These are phyloP conservation scores for Clinocottus analis DNA, from an alignment of 2,113 vertebrate species.

Conservation along the genomic window DNA sequence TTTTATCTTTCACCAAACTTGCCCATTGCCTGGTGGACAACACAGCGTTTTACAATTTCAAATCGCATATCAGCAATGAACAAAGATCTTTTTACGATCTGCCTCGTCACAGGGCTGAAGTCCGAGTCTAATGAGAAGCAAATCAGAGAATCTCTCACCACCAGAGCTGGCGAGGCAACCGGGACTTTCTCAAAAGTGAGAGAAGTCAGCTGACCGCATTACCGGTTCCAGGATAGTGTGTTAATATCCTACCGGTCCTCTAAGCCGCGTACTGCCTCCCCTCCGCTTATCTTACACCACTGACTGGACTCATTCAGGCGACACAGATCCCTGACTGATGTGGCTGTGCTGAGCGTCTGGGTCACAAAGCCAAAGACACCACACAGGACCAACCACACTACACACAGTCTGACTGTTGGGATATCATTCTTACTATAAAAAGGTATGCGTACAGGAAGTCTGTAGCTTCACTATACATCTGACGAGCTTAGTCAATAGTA, in stretches of 20 bases:
- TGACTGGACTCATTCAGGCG: constrained; percentile 51
- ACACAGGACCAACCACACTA: constrained; percentile 8
- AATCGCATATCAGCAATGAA: background rate
- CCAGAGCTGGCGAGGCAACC: constrained; percentile 1
- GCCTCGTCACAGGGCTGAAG: background rate
- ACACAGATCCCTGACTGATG: constrained; percentile 59
- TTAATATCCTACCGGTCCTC: constrained; percentile 28
- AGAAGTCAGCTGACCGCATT: constrained; percentile 46
- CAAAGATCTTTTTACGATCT: background rate
- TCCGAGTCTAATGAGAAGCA: too few species aligned
- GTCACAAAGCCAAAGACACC: constrained; percentile 41
- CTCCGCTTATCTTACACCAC: constrained; percentile 62
- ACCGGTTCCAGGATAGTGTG: constrained; percentile 39
- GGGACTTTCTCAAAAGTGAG: constrained; percentile 20
- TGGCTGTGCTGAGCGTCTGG: constrained; percentile 34
- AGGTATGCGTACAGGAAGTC: background rate
- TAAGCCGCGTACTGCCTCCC: constrained; percentile 9
- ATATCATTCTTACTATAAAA: background rate
- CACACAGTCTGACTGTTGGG: background rate
- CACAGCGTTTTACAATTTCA: background rate
- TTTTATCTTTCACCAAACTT: background rate
- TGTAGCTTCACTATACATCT: background rate
- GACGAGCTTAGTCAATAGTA: too few species aligned
- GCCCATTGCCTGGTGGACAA: background rate
- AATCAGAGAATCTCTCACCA: constrained; percentile 29